These are phyloP conservation scores for Drosophila novamexicana DNA, from an alignment of 1,140 invertebrate genomes.

Conservation along the genomic window DNA sequence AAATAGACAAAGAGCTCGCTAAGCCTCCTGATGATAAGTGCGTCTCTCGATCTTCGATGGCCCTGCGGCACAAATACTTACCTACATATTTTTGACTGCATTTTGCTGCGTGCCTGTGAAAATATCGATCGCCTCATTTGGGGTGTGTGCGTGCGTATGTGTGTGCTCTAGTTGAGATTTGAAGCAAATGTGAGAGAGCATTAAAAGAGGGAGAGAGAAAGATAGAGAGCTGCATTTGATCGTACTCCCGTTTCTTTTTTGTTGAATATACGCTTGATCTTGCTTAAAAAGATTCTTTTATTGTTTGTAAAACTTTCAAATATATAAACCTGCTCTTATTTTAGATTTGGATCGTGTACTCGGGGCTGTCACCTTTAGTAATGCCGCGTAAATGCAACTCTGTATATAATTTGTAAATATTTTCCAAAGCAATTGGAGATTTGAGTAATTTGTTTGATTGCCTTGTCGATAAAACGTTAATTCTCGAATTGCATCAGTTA, in stretches of 20 bases:
- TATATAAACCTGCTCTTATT: neutral
- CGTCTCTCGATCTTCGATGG: slow-evolving; percentile 25
- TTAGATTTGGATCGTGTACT: neutral
- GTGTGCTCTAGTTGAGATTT: neutral
- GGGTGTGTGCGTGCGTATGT: slow-evolving; percentile 55
- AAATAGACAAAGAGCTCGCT: slow-evolving; percentile 21
- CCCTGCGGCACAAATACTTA: slow-evolving; percentile 35
- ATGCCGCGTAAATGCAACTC: too few relatives aligned
- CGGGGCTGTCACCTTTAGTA: too few relatives aligned
- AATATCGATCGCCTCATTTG: slow-evolving; percentile 78
- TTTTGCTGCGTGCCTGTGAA: slow-evolving; percentile 72
- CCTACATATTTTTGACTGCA: slow-evolving; percentile 7
- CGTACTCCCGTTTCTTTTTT: neutral
- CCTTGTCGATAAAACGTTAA: too few relatives aligned
- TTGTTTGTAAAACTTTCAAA: neutral
- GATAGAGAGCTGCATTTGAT: neutral
- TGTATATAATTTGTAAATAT: too few relatives aligned
- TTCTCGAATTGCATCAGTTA: slow-evolving; percentile 11
- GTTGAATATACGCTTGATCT: neutral
- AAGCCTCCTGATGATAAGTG: slow-evolving; percentile 36
- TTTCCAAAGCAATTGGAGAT: too few relatives aligned
- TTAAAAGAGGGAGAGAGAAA: neutral
- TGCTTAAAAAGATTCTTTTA: neutral
- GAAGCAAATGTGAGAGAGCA: neutral
- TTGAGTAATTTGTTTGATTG: too few relatives aligned